A percentile compares a stretch with the other conserved stretches of the same genome.
phyloP scores from a whole-genome alignment of 2,888 invertebrate genomes.

The Steromphala cineraria region DNA sequence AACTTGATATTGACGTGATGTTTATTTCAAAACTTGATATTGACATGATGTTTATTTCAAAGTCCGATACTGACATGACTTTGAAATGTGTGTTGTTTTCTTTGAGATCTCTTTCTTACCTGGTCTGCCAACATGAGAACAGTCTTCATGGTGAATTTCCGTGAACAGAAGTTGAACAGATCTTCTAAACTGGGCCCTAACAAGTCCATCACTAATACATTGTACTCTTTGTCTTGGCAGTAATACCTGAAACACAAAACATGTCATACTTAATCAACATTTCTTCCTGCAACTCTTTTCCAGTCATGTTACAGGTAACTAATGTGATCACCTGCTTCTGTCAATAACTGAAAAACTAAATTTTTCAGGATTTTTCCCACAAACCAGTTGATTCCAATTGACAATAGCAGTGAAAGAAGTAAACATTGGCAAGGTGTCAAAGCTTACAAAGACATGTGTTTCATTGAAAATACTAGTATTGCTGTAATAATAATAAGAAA shows the following conservation, averaged over 20 bases:
- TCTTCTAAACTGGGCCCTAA: conserved; percentile 79
- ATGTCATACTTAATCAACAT: neutral
- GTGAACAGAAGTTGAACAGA: conserved; percentile 98
- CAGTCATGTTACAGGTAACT: too few species aligned
- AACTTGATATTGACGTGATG: neutral
- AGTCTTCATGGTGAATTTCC: conserved; percentile 99
- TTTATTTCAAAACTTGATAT: neutral
- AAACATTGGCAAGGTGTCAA: too few species aligned
- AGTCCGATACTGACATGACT: neutral
- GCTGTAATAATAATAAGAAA: too few species aligned
- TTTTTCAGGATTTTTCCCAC: neutral
- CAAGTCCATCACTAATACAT: conserved; percentile 99
- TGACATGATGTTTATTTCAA: neutral
- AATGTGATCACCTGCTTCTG: too few species aligned
- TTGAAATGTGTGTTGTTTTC: neutral
- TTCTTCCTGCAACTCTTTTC: neutral
- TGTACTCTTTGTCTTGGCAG: conserved; percentile 95
- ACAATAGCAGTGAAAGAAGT: too few species aligned
- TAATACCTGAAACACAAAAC: conserved; percentile 44
- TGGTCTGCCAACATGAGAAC: conserved; percentile 98
- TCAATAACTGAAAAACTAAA: neutral
- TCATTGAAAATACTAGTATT: too few species aligned
- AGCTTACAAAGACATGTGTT: too few species aligned
- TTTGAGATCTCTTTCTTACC: conserved; percentile 44
- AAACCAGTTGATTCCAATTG: neutral